Percentiles rank a stretch among this genome's conserved stretches.
Evolutionary conservation across 2,888 invertebrate species (phyloP).

Genomic region (Hymenopus coronatus): DNA sequence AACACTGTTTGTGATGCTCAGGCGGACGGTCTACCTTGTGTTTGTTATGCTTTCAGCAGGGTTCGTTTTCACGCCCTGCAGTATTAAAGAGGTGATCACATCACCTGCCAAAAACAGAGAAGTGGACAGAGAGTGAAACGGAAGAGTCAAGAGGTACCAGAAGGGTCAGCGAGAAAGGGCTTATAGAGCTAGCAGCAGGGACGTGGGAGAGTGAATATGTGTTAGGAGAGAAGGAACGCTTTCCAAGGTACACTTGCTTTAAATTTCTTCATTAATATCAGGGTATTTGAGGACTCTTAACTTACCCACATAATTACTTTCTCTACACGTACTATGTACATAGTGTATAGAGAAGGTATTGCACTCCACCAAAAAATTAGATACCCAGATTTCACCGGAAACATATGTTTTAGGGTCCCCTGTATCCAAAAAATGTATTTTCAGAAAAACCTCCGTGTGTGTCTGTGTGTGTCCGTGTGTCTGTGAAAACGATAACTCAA

Average conservation of each 20-base stretch:
- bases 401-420: too few relatives aligned
- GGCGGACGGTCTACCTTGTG: neutral
- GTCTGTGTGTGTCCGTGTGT: too few relatives aligned
- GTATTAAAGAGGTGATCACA: neutral
- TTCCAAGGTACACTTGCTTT: neutral
- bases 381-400: too few relatives aligned
- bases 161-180: neutral
- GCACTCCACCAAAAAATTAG: too few relatives aligned
- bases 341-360: too few relatives aligned
- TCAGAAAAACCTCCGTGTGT: too few relatives aligned
- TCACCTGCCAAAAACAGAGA: neutral
- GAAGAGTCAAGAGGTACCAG: neutral
- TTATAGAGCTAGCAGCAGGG: neutral
- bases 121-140: neutral
- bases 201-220: neutral
- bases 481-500: too few relatives aligned
- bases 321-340: too few relatives aligned
- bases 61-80: neutral
- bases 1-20: neutral
- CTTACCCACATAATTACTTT: too few relatives aligned
- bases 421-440: too few relatives aligned
- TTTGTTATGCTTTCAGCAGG: neutral
- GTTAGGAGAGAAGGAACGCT: neutral
- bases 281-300: too few relatives aligned
- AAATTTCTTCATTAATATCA: neutral